Conservation (phyloP, 2,888 invertebrate species). For the Chaetogeoica ovagalla region DNA sequence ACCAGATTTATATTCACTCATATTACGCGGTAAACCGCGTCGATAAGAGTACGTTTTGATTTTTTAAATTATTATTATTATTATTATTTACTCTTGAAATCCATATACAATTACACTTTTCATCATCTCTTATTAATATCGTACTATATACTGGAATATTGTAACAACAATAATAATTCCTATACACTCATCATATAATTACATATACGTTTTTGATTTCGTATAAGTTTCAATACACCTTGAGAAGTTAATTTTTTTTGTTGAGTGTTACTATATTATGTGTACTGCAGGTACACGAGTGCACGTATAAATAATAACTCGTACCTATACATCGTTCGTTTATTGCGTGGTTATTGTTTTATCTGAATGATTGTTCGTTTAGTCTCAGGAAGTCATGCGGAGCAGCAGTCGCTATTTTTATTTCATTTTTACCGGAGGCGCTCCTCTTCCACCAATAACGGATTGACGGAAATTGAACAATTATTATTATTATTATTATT, state of each 20-base stretch:
- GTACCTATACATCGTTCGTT: background rate
- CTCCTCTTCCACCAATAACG: constrained; percentile 43
- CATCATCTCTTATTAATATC: too few relatives aligned
- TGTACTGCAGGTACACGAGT: too few relatives aligned
- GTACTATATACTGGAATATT: too few relatives aligned
- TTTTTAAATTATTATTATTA: too few relatives aligned
- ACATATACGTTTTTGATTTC: too few relatives aligned
- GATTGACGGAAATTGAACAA: constrained; percentile 50
- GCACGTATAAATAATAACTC: background rate
- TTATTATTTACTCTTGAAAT: too few relatives aligned
- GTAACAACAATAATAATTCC: too few relatives aligned
- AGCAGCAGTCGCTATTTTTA: background rate
- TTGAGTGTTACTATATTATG: background rate
- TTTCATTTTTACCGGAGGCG: constrained; percentile 37
- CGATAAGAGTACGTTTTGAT: too few relatives aligned
- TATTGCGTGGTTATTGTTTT: constrained; percentile 27
- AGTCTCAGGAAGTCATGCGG: constrained; percentile 25
- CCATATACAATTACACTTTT: too few relatives aligned
- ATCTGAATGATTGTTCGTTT: constrained; percentile 31
- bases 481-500: constrained; percentile 26
- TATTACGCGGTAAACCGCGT: too few relatives aligned
- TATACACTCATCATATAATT: too few relatives aligned
- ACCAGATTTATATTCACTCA: too few relatives aligned
- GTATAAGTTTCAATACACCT: background rate
- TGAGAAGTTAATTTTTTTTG: background rate